Conservation (phyloP, 2,113 vertebrate species). For the Oncorhynchus mykiss region DNA sequence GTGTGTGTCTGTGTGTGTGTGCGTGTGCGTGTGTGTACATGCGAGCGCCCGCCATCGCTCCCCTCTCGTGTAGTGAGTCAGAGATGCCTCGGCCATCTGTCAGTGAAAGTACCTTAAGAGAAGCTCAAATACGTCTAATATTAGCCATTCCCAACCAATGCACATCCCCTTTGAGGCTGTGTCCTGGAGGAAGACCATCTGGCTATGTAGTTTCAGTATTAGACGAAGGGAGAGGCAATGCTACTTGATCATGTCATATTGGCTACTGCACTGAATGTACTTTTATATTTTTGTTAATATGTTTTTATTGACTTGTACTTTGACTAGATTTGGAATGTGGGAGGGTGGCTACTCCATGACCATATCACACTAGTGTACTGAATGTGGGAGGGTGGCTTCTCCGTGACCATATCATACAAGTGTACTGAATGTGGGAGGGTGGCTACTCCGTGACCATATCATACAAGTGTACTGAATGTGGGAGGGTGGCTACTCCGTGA, state of each 20-base stretch:
- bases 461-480: too few species aligned
- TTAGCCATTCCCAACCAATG: slow-evolving; percentile 48
- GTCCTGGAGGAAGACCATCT: slow-evolving; percentile 69
- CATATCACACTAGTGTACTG: too few species aligned
- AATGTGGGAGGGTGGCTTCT: too few species aligned
- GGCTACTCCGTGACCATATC: too few species aligned
- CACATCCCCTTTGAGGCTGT: slow-evolving; percentile 55
- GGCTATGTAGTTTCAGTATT: slow-evolving; percentile 51
- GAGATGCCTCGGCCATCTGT: slow-evolving; percentile 62
- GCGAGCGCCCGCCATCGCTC: not conserved
- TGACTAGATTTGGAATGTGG: too few species aligned
- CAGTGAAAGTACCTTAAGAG: slow-evolving; percentile 56
- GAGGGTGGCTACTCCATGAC: too few species aligned
- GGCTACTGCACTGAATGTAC: not conserved
- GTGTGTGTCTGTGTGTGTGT: not conserved
- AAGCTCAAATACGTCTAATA: slow-evolving; percentile 66
- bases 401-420: too few species aligned
- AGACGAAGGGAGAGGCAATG: slow-evolving; percentile 15
- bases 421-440: too few species aligned
- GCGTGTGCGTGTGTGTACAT: not conserved
- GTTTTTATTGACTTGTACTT: too few species aligned
- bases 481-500: too few species aligned
- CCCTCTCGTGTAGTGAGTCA: slow-evolving; percentile 49
- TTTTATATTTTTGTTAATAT: too few species aligned
- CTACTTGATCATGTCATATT: not conserved